Conservation (phyloP, 2,113 vertebrate genomes). For the Psophia crepitans region DNA sequence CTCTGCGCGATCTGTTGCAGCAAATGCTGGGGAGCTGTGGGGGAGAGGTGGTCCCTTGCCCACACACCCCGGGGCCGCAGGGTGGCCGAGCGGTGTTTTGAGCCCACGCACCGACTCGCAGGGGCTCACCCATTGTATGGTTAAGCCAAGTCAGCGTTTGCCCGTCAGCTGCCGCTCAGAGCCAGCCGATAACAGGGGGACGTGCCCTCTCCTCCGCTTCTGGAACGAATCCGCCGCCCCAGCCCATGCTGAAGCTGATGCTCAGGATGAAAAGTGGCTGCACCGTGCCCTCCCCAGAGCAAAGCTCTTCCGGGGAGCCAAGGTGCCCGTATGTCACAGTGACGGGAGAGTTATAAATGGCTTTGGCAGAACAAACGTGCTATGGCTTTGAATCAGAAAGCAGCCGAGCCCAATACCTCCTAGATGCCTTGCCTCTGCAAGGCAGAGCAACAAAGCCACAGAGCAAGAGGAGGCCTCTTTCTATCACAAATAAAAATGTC, state of each 20-base stretch:
- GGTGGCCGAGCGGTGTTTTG: background rate
- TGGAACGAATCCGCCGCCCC: background rate
- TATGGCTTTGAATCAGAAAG: slow-evolving; percentile 60
- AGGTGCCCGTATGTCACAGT: slow-evolving; percentile 52
- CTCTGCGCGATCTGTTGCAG: background rate
- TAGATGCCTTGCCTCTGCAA: background rate
- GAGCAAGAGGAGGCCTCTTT: background rate
- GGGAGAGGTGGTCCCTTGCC: background rate
- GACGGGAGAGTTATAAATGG: slow-evolving; percentile 74
- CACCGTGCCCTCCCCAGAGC: background rate
- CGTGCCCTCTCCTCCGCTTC: background rate
- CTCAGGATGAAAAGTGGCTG: background rate
- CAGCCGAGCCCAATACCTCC: slow-evolving; percentile 17
- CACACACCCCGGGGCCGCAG: fast-evolving
- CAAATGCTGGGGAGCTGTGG: background rate
- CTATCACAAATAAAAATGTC: background rate
- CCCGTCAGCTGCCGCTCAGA: background rate
- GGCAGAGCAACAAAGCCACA: background rate
- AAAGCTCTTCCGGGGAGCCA: slow-evolving; percentile 42
- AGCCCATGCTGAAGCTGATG: background rate
- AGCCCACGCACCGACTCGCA: background rate
- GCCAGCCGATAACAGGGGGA: background rate
- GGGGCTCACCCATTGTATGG: slow-evolving; percentile 27
- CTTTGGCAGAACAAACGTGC: slow-evolving; percentile 63
- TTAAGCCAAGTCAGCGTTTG: slow-evolving; percentile 57